Base-by-base conservation (phyloP, 2,113 vertebrate genomes). In the Callaeas wilsoni region DNA sequence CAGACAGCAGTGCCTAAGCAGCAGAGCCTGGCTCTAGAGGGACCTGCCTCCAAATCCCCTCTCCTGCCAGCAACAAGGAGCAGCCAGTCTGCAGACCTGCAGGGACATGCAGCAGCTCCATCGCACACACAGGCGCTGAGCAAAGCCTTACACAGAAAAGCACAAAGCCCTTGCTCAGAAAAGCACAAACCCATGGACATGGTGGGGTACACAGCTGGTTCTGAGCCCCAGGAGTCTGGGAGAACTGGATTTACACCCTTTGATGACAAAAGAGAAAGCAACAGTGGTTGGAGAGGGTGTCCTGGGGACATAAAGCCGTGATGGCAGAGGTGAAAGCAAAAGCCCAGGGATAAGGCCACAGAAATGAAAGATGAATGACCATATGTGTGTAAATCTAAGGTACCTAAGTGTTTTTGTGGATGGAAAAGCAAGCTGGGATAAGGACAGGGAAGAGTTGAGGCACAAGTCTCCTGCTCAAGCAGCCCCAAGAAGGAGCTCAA, bases 101-200 rank as follows among this genome's bases (percentile, higher is more conserved):
- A 10, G 70, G 67, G 74, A 74, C 2, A 0, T 7, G 41, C 47
- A 35, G 73, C 3, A 83, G 74, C 70, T 70, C 63, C 42, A 17
- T 6, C 1, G 2, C 71, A 57, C 27, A 14, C 2, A 5, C 5
- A 6, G 14, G 53, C 3, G 0, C 41, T 17, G 41, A 78, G 64
- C 59, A 86, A 56, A 94, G 52, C 42, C 47, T 69, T 5, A 7
- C 22, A 8, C 16, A 16, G 69, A 41, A 82, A 81, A 79, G 53
- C 32, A 20, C 42, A 60, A 56, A 46, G 16, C 7, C 41, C 2
- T 3, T 20, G 47, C 57, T 53, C 21, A 19, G 68, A 39, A 84
- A 88, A 78, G 68, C 42, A 29, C n/a, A 50, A 50, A 47, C 16
- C 10, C 42, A 2, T 0, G 18, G 53, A 46, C 1, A 0, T 1